A percentile compares a stretch with the other conserved stretches of the same genome.
These are phyloP conservation scores for Eutrigla gurnardus DNA, from an alignment of 2,797 vertebrate species.

Conservation along the genomic window DNA sequence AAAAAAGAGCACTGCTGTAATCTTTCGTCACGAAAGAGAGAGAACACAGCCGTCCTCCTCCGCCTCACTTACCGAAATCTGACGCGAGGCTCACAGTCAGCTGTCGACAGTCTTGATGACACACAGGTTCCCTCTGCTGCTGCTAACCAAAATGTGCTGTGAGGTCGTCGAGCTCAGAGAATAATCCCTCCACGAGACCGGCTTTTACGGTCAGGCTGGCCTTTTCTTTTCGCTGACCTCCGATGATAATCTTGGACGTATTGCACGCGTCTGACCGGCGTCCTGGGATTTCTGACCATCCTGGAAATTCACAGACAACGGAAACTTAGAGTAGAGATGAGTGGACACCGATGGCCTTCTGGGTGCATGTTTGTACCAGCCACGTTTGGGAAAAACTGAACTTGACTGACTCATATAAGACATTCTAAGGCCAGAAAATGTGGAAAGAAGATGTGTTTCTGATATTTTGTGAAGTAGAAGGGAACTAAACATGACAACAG, in stretches of 20 bases:
- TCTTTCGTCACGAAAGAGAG: slow-evolving; percentile 39
- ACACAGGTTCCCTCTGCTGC: slow-evolving; percentile 67
- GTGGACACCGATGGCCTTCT: slow-evolving; percentile 45
- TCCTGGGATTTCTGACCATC: slow-evolving; percentile 38
- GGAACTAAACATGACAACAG: slow-evolving; percentile 25
- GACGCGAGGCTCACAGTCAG: slow-evolving; percentile 59
- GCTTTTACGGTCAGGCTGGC: slow-evolving; percentile 28
- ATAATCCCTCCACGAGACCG: slow-evolving; percentile 45
- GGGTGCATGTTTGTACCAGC: slow-evolving; percentile 55
- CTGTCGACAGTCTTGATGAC: slow-evolving; percentile 68
- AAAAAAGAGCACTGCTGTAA: slow-evolving; percentile 52
- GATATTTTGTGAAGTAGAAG: slow-evolving; percentile 21
- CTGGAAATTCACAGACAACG: slow-evolving; percentile 46
- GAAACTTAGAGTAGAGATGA: slow-evolving; percentile 43
- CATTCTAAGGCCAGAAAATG: slow-evolving; percentile 22
- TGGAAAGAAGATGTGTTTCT: slow-evolving; percentile 26
- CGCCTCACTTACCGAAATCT: slow-evolving; percentile 58
- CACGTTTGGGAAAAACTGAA: slow-evolving; percentile 27
- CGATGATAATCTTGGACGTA: slow-evolving; percentile 36
- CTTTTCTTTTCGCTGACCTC: slow-evolving; percentile 30
- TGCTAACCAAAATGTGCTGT: slow-evolving; percentile 55
- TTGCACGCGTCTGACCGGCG: slow-evolving; percentile 24
- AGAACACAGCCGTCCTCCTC: slow-evolving; percentile 18
- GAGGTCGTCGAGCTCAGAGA: slow-evolving; percentile 35
- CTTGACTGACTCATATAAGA: not conserved